These are phyloP conservation scores for Caenorhabditis doughertyi DNA, from an alignment of 2,888 invertebrate species.

Conservation along the genomic window DNA sequence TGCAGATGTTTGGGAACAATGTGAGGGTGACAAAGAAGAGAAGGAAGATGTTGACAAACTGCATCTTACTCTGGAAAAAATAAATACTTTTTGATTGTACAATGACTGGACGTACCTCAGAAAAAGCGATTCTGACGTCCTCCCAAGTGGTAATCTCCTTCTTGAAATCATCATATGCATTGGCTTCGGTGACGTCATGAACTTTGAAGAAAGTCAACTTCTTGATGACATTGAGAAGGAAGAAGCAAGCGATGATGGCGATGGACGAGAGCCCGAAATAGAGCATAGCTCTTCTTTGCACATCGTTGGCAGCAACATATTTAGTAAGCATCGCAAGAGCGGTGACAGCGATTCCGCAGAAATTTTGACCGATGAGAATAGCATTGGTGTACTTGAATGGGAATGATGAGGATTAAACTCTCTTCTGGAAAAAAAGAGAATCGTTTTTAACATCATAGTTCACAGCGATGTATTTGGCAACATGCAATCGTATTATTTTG, in stretches of 20 bases:
- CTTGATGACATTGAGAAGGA: conserved; percentile 92
- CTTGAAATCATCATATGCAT: conserved; percentile 21
- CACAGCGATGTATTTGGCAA: too few species aligned
- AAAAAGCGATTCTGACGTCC: conserved; percentile 21
- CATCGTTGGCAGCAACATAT: conserved; percentile 10
- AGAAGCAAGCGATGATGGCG: conserved; percentile 92
- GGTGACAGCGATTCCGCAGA: conserved; percentile 82
- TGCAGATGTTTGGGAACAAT: conserved; percentile 90
- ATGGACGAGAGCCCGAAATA: conserved; percentile 97
- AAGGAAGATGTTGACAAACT: conserved; percentile 93
- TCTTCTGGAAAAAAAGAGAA: too few species aligned
- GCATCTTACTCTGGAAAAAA: conserved; percentile 89
- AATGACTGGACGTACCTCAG: too few species aligned
- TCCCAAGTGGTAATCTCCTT: conserved; percentile 13
- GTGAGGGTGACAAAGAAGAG: conserved; percentile 93
- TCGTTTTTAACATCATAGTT: too few species aligned
- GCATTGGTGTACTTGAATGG: conserved; percentile 90
- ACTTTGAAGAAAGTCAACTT: conserved; percentile 81
- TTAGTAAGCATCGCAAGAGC: conserved; percentile 78
- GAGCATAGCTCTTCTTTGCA: conserved; percentile 89
- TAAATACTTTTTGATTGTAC: too few species aligned
- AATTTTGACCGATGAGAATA: conserved; percentile 88
- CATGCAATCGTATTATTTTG: too few species aligned
- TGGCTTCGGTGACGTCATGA: conserved; percentile 64
- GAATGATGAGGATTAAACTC: conserved; percentile 92